A percentile compares a stretch with the other conserved stretches of the same genome.
Evolutionary conservation across 2,888 invertebrate species (phyloP).

Genomic region (Drosophila mimica): DNA sequence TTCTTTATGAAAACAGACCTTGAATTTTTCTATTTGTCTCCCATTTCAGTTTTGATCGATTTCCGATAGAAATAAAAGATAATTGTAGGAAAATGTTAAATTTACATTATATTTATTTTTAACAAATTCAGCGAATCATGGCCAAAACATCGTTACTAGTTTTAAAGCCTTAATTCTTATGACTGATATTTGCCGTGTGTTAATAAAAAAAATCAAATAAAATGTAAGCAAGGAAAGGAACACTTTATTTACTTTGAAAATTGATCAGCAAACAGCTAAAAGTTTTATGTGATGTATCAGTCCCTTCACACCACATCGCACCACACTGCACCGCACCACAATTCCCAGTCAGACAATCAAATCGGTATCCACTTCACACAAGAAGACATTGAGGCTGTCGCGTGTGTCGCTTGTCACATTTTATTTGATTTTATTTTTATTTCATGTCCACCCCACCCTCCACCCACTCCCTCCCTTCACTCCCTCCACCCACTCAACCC

Average conservation of each 20-base stretch:
- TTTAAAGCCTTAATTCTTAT: neutral
- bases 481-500: neutral
- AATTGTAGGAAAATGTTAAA: neutral
- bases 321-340: too few species aligned
- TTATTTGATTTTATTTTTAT: conserved; percentile 65
- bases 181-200: neutral
- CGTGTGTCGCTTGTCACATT: conserved; percentile 51
- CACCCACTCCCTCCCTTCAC: neutral
- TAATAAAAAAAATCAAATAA: neutral
- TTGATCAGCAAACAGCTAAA: conserved; percentile 42
- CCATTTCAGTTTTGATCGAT: neutral
- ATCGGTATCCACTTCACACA: conserved; percentile 38
- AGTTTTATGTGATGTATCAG: conserved; percentile 28
- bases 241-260: conserved; percentile 38
- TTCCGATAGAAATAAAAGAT: neutral
- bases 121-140: neutral
- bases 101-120: neutral
- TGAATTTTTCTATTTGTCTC: neutral
- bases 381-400: conserved; percentile 50
- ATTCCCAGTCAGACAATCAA: conserved; percentile 28
- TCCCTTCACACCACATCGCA: neutral
- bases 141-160: neutral
- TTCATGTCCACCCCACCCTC: conserved; percentile 1
- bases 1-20: too few species aligned
- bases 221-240: neutral